phyloP scores from a whole-genome alignment of 1,140 invertebrate genomes.

The Antheraea pernyi region DNA sequence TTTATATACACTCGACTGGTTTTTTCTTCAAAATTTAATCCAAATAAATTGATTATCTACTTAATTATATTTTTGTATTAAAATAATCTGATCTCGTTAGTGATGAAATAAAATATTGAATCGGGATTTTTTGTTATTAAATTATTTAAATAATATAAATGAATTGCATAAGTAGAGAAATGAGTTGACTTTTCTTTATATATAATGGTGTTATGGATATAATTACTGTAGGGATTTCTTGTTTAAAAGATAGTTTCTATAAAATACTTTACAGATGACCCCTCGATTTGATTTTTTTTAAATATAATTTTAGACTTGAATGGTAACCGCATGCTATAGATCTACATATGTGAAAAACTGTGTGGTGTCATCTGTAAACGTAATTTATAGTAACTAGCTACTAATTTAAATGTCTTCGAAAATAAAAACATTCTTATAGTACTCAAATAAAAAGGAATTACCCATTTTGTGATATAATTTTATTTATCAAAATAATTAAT shows the following conservation, averaged over 20 bases:
- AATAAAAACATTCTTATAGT: background rate
- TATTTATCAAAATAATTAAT: constrained; percentile 13
- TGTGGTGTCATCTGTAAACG: background rate
- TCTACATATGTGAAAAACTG: background rate
- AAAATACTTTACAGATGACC: background rate
- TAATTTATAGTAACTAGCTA: background rate
- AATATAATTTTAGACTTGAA: background rate
- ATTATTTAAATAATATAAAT: background rate
- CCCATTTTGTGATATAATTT: constrained; percentile 33
- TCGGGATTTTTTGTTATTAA: background rate
- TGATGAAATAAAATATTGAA: background rate
- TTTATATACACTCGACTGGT: background rate
- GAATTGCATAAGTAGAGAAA: background rate
- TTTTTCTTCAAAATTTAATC: background rate
- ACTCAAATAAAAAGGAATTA: constrained; percentile 16
- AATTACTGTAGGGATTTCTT: background rate
- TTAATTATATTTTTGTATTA: background rate
- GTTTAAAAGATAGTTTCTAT: background rate
- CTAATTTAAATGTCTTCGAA: background rate
- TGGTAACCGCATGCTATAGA: background rate
- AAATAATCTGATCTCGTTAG: background rate
- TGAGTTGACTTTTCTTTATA: background rate
- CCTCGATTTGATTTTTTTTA: background rate
- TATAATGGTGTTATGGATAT: no score
- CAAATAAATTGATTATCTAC: background rate